Evolutionary conservation across 2,888 invertebrate genomes (phyloP), one percentile per base, ranked within the genome.

Genomic region (Dioctria rufipes): DNA sequence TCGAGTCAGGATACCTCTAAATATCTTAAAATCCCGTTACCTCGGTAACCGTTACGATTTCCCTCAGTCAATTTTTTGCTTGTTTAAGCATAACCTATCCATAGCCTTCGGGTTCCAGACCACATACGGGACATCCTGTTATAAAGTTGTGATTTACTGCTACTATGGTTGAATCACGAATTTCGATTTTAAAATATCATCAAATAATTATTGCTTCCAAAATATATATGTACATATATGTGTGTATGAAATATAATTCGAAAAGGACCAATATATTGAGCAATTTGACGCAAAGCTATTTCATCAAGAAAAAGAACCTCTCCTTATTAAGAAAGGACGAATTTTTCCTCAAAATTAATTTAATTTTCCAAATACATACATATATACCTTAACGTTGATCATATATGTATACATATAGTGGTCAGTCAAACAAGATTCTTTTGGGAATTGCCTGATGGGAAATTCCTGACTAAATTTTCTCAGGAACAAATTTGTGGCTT

Each of bases 301-400:
- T n/a, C 11, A 54, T 54, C 11, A 8, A 25, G n/a, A 54, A 11
- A 54, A n/a, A n/a, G 54, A 4, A 25, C 25, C 25, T 1, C 8
- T 54, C 11, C 54, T 54, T 54, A 54, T 54, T 54, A 54, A 11
- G 25, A 25, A 25, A 25, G 54, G 11, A 54, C 54, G 11, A 4
- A 54, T 54, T 54, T 25, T 54, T 54, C 11, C 54, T 54, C 54
- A 54, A 54, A 54, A 54, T 54, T 54, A 54, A 54, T 54, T 54
- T n/a, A 54, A 54, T 54, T n/a, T 25, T 8, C 54, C 11, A 11
- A 54, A 54, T 54, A 25, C 25, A 25, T 25, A 25, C 25, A 25
- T 25, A 25, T 25, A 25, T 25, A 54, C 54, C 54, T 54, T 54
- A 11, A 6, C n/a, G n/a, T 8, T 11, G 0, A 54, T 11, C 54